Evolutionary conservation across 2,113 vertebrate genomes (phyloP), one percentile per base, ranked within the genome.

Genomic region (Geococcyx californianus): DNA sequence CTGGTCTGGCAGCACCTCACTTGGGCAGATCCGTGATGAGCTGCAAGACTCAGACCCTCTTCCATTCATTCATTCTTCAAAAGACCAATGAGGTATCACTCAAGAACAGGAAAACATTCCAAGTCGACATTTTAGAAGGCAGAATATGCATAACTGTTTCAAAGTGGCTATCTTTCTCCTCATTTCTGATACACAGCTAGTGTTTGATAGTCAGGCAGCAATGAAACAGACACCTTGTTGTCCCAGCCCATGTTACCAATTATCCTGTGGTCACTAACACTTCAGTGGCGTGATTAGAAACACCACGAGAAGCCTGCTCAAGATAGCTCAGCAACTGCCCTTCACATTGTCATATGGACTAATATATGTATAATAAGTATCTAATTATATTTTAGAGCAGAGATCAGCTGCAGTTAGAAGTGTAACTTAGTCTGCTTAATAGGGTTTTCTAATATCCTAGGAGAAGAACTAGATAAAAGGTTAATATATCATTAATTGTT

Each of bases 1-100:
- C 47, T 33, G 0, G 42, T 63, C 42, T 51, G 66, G 45, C 40
- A 64, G 54, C 2, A 4, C 13, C 25, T 45, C 0, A 0, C 26
- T 60, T 63, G 20, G 40, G 24, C 7, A 4, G 52, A 29, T 16
- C 81, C 51, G 36, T 14, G 19, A 29, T 49, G 29, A 54, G 24
- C 72, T 56, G 5, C 13, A 36, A 29, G 40, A 17, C 20, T 58
- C 28, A 40, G 31, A n/a, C 6, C 1, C 25, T 40, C 25, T 81
- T 62, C 60, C 4, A 4, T 12, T 24, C 3, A 0, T 2, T 42
- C 9, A 67, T 76, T 52, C 45, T 77, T 62, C 60, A 62, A 84
- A 68, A 66, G 20, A 54, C 20, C 25, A 36, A 4, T 7, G 52
- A 70, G 8, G 3, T 31, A 10, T 34, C 64, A 33, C 58, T 87